Base-by-base conservation (phyloP, 2,888 invertebrate species). In the Tetragonisca angustula region DNA sequence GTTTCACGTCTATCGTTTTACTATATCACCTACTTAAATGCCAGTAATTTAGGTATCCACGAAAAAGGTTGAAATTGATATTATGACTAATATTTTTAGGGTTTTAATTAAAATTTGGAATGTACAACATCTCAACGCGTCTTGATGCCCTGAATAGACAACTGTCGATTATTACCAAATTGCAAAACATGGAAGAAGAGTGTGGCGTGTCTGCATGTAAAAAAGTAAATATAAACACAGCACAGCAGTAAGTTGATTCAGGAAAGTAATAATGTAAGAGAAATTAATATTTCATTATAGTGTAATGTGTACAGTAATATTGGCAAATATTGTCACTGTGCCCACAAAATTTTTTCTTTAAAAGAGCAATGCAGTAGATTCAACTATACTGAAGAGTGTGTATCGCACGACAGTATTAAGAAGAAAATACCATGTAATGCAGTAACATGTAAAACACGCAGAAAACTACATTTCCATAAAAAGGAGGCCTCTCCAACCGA, bases 61-160 rank as follows among this genome's bases (percentile, higher is more conserved):
- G 27, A 54, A 21, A n/a, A 49, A 15, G 4, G 68, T 19, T 52
- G 27, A 73, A 69, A 78, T 77, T 75, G 50, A 65, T 81, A 78
- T 69, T 70, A 73, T 85, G 77, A 67, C 59, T 67, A 32, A 76
- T 73, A 72, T 50, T 61, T 79, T 65, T 52, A 79, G 52, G 50
- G 50, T 59, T 21, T 56, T 64, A 15, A 79, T 32, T 43, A 69
- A 73, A 82, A 83, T 87, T 78, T 87, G 88, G 80, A 75, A 88
- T 88, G 88, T 76, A 65, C 76, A 82, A 79, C 65, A 84, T 87
- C 71, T 82, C 87, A 43, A 83, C 85, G 36, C 84, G 90, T 81
- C 87, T 91, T 32, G 79, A 85, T 68, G 79, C 75, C 36, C 71
- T 91, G 24, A 87, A 87, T 67, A 80, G 84, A 65, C 87, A 89